phyloP scores from a whole-genome alignment of 92 coral and sea anemone genomes.

The Porites cylindrica region DNA sequence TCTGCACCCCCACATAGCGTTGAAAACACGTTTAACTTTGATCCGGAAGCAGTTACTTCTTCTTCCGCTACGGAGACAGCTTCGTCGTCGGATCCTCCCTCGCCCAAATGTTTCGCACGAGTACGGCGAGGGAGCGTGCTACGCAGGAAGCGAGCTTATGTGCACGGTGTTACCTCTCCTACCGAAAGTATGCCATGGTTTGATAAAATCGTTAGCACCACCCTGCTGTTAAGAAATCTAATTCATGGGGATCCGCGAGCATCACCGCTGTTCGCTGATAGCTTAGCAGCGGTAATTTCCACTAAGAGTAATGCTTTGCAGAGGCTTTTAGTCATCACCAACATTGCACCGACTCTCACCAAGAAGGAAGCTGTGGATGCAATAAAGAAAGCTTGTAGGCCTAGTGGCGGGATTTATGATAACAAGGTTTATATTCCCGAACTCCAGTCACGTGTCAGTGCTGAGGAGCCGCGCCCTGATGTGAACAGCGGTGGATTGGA shows the following conservation, averaged over 20 bases:
- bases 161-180: constrained; percentile 76
- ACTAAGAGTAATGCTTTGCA: constrained; percentile 80
- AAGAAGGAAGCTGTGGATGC: constrained; percentile 78
- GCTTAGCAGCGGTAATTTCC: constrained; percentile 81
- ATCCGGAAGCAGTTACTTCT: constrained; percentile 39
- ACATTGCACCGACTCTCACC: constrained; percentile 78
- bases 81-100: constrained; percentile 53
- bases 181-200: constrained; percentile 96
- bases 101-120: constrained; percentile 53
- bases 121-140: constrained; percentile 78
- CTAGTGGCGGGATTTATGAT: constrained; percentile 87
- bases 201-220: constrained; percentile 76
- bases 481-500: constrained; percentile 19
- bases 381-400: constrained; percentile 87
- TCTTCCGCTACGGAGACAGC: constrained; percentile 50
- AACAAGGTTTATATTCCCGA: constrained; percentile 77
- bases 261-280: constrained; percentile 55
- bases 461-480: constrained; percentile 14
- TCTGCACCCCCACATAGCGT: constrained; percentile 41
- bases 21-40: constrained; percentile 61
- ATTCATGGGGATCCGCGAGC: constrained; percentile 75
- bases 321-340: constrained; percentile 87
- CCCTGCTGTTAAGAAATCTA: constrained; percentile 78
- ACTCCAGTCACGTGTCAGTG: constrained; percentile 13
- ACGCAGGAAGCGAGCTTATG: constrained; percentile 70